These are phyloP conservation scores for Ophiothrix spiculata DNA, from an alignment of 35 echinoderm and acorn worm genomes.

Conservation along the genomic window DNA sequence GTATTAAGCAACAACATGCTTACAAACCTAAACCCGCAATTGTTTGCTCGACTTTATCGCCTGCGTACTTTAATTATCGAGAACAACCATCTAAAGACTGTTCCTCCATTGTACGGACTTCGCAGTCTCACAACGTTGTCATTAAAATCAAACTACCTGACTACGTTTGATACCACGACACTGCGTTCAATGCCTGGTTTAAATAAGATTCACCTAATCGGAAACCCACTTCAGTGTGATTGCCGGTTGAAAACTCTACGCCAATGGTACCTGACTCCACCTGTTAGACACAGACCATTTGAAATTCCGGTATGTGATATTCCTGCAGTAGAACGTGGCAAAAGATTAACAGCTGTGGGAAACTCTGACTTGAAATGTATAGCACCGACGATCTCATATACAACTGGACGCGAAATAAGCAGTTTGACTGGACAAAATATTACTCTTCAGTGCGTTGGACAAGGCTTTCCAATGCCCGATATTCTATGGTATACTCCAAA, in stretches of 20 bases:
- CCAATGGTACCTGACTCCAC: constrained; percentile 51
- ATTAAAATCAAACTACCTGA: constrained; percentile 51
- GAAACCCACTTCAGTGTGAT: constrained; percentile 76
- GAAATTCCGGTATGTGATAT: constrained; percentile 63
- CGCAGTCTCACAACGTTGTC: constrained; percentile 42
- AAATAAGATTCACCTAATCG: constrained; percentile 42
- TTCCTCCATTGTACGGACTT: constrained; percentile 47
- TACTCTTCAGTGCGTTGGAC: constrained; percentile 48
- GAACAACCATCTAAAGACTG: constrained; percentile 48
- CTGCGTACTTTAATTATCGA: constrained; percentile 46
- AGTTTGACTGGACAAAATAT: constrained; percentile 16
- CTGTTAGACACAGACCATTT: constrained; percentile 33
- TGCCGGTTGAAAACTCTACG: constrained; percentile 46
- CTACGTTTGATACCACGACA: constrained; percentile 58
- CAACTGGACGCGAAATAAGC: neutral
- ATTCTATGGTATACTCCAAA: constrained; percentile 56
- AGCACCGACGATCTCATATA: constrained; percentile 31
- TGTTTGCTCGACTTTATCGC: constrained; percentile 41
- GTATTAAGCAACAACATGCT: constrained; percentile 75
- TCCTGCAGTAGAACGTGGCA: constrained; percentile 33
- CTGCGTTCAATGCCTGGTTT: constrained; percentile 52
- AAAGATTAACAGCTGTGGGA: constrained; percentile 49
- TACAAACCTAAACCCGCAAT: constrained; percentile 21
- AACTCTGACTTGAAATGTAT: constrained; percentile 43
- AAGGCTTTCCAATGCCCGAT: constrained; percentile 58